These are phyloP conservation scores for Hoplodrina ambigua DNA, from an alignment of 2,888 invertebrate species.

Conservation along the genomic window DNA sequence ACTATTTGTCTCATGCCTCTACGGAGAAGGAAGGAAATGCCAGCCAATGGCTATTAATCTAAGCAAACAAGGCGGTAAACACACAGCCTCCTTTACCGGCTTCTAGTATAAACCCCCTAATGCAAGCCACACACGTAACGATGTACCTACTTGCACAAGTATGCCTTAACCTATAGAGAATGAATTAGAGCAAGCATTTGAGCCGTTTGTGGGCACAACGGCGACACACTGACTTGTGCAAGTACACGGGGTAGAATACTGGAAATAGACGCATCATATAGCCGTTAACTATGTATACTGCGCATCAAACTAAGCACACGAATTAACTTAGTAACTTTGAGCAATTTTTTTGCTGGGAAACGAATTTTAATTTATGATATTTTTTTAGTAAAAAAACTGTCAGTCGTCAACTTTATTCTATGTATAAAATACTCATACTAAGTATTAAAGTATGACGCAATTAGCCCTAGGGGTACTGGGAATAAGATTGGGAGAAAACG, in stretches of 20 bases:
- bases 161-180: not conserved
- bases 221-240: not conserved
- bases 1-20: not conserved
- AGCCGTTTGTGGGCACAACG: not conserved
- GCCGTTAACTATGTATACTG: too few relatives aligned
- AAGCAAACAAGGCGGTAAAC: conserved; percentile 5
- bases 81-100: conserved; percentile 1
- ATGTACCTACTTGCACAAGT: not conserved
- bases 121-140: not conserved
- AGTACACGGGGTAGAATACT: not conserved
- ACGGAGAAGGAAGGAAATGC: conserved; percentile 22
- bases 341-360: too few relatives aligned
- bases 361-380: too few relatives aligned
- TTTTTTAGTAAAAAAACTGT: too few relatives aligned
- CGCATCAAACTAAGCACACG: too few relatives aligned
- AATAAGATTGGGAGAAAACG: too few relatives aligned
- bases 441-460: too few relatives aligned
- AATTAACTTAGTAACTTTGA: too few relatives aligned
- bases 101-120: not conserved
- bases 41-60: conserved; percentile 20
- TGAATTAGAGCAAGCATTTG: not conserved
- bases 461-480: too few relatives aligned
- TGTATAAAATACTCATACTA: too few relatives aligned
- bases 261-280: too few relatives aligned
- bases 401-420: too few relatives aligned